Evolutionary conservation across 2,888 invertebrate species (phyloP).

Genomic region (Drosophila differens): DNA sequence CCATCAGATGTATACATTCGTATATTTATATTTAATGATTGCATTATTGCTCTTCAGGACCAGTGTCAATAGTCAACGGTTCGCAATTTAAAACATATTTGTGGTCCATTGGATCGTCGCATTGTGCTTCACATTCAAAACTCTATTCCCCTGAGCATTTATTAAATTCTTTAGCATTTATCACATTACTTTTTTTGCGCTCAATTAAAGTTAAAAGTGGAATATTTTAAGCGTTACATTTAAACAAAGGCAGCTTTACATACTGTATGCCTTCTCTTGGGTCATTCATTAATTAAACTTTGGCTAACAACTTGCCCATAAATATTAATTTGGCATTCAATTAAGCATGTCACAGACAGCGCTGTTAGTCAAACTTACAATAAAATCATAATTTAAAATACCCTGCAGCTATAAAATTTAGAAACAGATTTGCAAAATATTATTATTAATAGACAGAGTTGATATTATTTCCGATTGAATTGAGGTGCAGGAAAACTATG

Average conservation of each 20-base stretch:
- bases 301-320: constrained; percentile 55
- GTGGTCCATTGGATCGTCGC: constrained; percentile 55
- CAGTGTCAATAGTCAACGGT: constrained; percentile 35
- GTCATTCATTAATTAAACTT: constrained; percentile 63
- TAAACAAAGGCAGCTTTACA: constrained; percentile 11
- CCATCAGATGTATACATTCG: constrained; percentile 7
- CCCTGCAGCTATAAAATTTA: constrained; percentile 10
- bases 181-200: constrained; percentile 2
- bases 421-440: background rate
- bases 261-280: constrained; percentile 13
- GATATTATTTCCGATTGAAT: background rate
- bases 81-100: constrained; percentile 54
- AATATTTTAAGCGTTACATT: constrained; percentile 12
- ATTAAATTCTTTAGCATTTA: constrained; percentile 26
- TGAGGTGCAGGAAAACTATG: background rate
- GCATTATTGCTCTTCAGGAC: constrained; percentile 57
- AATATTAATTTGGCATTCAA: constrained; percentile 75
- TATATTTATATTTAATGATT: constrained; percentile 52
- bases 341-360: constrained; percentile 34
- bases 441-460: background rate
- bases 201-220: constrained; percentile 32
- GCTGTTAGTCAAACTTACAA: background rate
- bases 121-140: constrained; percentile 35
- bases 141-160: constrained; percentile 31
- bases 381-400: constrained; percentile 6